A percentile compares a stretch with the other conserved stretches of the same genome.
phyloP scores from a whole-genome alignment of 2,113 vertebrate species.

The Eonycteris spelaea region DNA sequence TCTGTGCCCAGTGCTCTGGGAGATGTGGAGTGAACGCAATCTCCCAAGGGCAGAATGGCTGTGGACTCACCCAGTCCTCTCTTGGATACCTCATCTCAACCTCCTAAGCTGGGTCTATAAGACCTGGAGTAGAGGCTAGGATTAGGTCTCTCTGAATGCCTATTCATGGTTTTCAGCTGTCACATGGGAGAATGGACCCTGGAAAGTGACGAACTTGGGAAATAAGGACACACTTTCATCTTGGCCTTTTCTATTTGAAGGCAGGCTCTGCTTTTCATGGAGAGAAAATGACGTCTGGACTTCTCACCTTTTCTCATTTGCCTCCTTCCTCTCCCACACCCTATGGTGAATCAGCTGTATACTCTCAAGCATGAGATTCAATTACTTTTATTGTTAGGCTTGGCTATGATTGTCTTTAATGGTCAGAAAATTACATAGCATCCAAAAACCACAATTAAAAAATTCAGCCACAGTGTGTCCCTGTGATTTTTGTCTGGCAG shows the following conservation, averaged over 20 bases:
- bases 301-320: background rate
- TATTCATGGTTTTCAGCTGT: background rate
- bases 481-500: conserved; percentile 34
- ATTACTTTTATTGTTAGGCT: conserved; percentile 60
- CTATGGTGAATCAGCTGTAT: conserved; percentile 26
- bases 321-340: background rate
- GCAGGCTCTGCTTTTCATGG: background rate
- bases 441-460: conserved; percentile 50
- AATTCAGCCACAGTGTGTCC: conserved; percentile 4
- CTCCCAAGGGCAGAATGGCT: background rate
- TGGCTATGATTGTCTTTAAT: conserved; percentile 56
- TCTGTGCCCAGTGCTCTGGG: background rate
- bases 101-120: background rate
- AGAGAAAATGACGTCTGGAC: conserved; percentile 18
- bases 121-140: background rate
- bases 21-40: rapidly evolving
- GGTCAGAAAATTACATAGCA: conserved; percentile 55
- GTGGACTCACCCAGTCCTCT: background rate
- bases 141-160: background rate
- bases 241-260: background rate
- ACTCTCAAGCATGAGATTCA: conserved; percentile 39
- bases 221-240: background rate
- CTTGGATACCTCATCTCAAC: background rate
- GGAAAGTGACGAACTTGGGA: background rate
- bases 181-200: background rate